Evolutionary conservation across 2,797 vertebrate genomes (phyloP), one percentile per base, ranked within the genome.

Genomic region (Sciaenops ocellatus): DNA sequence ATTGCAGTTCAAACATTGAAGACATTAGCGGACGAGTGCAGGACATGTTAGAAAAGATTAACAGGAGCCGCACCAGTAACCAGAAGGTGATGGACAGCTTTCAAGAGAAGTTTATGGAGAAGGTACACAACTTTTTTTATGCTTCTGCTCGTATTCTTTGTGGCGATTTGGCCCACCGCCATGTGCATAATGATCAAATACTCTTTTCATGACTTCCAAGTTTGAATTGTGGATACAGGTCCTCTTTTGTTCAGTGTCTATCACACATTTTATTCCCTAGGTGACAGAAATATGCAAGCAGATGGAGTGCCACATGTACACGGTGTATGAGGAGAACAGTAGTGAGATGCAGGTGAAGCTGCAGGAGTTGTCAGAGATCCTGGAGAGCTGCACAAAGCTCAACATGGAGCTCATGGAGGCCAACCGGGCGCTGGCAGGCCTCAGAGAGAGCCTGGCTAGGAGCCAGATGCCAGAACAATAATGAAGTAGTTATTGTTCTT

Each of bases 271-370:
- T 2, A 17, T 56, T 5, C 20, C 16, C 2, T 52, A 95, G 93
- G 84, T 93, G 69, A 78, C 65, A 20, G 86, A 87, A 41, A 60
- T 78, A 28, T 89, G 86, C 65, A 85, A 82, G 75, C 73, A 87
- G 75, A 89, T 94, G 89, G 92, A 87, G 75, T 87, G 85, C 17
- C 69, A 85, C 34, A 84, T 94, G 91, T 93, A 74, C 73, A 63
- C 24, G 0, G 74, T 90, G 6, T 94, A 93, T 5, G 92, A 93
- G 54, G 68, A 77, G 17, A 94, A 93, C 89, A 92, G 79, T 20
- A 48, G 26, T 11, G 84, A 78, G 70, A 91, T 94, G 89, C 81
- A 92, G 75, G 69, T 79, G 64, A 92, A 86, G 66, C 83, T 94
- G 73, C 85, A 89, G 82, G 87, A 92, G 87, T 20, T 94, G 68